These are phyloP conservation scores for Salvelinus sp. DNA, from an alignment of 2,113 vertebrate species.

Conservation along the genomic window DNA sequence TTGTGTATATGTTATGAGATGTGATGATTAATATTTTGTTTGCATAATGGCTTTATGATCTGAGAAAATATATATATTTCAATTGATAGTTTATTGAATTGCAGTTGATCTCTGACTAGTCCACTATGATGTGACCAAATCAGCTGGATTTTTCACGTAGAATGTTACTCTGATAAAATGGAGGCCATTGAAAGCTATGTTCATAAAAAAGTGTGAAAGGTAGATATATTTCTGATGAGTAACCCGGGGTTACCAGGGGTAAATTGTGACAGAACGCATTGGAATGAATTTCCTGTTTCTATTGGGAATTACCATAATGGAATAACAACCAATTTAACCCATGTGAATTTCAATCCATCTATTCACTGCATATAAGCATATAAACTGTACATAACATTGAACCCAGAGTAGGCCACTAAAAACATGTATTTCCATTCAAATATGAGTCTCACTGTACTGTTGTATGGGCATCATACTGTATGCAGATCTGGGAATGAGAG, in stretches of 20 bases:
- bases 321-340: no score
- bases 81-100: constrained; percentile 22
- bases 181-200: neutral
- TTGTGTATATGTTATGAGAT: constrained; percentile 50
- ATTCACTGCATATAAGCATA: no score
- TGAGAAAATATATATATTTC: constrained; percentile 4
- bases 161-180: neutral
- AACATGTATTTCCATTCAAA: no score
- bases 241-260: neutral
- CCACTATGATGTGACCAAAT: neutral
- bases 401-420: no score
- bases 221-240: no score
- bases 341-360: no score
- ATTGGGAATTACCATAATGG: no score
- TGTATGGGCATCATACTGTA: no score
- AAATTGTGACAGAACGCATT: neutral
- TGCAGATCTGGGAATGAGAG: no score
- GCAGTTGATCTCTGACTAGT: neutral
- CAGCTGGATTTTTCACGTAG: neutral
- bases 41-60: constrained; percentile 63
- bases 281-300: no score
- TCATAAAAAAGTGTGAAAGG: neutral
- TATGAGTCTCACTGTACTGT: no score
- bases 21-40: constrained; percentile 40
- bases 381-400: no score